These are phyloP conservation scores for Poeciliopsis paucimaculata DNA, from an alignment of 2,797 vertebrate species.

Conservation along the genomic window DNA sequence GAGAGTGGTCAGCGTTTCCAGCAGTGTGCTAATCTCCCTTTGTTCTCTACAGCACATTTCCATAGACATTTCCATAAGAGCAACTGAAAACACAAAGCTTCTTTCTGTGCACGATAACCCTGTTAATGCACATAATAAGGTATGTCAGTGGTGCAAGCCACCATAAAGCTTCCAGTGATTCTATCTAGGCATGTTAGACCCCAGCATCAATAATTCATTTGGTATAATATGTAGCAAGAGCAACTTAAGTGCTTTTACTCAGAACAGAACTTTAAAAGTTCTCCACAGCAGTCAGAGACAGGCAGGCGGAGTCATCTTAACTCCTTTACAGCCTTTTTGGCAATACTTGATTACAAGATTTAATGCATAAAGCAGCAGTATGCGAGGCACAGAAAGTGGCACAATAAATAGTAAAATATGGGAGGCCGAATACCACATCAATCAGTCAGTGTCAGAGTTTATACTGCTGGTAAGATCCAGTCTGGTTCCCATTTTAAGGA, in stretches of 20 bases:
- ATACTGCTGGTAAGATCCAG: constrained; percentile 46
- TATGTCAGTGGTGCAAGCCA: constrained; percentile 34
- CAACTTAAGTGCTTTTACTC: constrained; percentile 74
- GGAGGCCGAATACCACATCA: constrained; percentile 37
- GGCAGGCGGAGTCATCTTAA: constrained; percentile 67
- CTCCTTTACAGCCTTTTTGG: constrained; percentile 52
- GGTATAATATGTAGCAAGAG: constrained; percentile 49
- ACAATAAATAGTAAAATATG: constrained; percentile 73
- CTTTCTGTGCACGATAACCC: constrained; percentile 55
- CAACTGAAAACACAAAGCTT: constrained; percentile 70
- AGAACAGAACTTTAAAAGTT: constrained; percentile 39
- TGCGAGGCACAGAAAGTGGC: constrained; percentile 53
- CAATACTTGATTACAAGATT: constrained; percentile 46
- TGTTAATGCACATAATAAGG: constrained; percentile 42
- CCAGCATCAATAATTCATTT: constrained; percentile 25
- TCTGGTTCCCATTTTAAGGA: constrained; percentile 61
- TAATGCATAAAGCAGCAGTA: constrained; percentile 68
- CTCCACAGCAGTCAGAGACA: constrained; percentile 70
- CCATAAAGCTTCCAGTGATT: constrained; percentile 62
- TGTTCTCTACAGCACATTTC: constrained; percentile 69
- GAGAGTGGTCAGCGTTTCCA: constrained; percentile 47
- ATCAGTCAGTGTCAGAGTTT: constrained; percentile 45
- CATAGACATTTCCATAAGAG: constrained; percentile 82
- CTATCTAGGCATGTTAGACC: constrained; percentile 34
- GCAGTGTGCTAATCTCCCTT: constrained; percentile 54